Percentiles rank a stretch among this genome's conserved stretches.
phyloP scores from a whole-genome alignment of 2,113 vertebrate species.

The Machaerirhynchus nigripectus region DNA sequence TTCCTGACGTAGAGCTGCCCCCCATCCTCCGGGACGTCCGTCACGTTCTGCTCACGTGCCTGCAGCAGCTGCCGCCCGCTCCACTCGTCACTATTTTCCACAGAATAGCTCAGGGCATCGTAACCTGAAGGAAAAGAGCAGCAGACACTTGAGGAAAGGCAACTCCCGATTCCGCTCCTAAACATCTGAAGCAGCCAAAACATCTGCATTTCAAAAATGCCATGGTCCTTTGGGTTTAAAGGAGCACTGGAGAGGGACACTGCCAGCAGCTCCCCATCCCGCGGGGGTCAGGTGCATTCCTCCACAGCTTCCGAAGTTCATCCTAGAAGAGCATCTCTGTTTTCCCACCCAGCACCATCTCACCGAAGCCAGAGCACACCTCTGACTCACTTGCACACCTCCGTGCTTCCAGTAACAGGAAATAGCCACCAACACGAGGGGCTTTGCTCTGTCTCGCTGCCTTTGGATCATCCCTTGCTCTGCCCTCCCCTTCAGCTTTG shows the following conservation, averaged over 20 bases:
- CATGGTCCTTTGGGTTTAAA: background rate
- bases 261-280: background rate
- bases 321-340: background rate
- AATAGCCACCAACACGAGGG: background rate
- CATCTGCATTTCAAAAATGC: background rate
- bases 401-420: background rate
- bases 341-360: background rate
- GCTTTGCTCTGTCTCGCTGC: background rate
- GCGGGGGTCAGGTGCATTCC: background rate
- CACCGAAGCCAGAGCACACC: accelerated
- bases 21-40: slow-evolving; percentile 50
- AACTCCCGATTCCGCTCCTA: background rate
- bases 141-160: background rate
- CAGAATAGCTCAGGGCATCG: slow-evolving; percentile 64
- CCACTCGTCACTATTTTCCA: slow-evolving; percentile 71
- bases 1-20: slow-evolving; percentile 75
- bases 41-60: slow-evolving; percentile 68
- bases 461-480: background rate
- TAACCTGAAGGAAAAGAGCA: slow-evolving; percentile 68
- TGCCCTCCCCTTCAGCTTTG: background rate
- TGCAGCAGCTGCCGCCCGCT: slow-evolving; percentile 85
- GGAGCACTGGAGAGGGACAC: accelerated
- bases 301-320: background rate
- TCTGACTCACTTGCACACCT: background rate
- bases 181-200: background rate